Evolutionary conservation across 2,113 vertebrate genomes (phyloP), one percentile per base, ranked within the genome.

Genomic region (Pseudolaguvia tuberculata): DNA sequence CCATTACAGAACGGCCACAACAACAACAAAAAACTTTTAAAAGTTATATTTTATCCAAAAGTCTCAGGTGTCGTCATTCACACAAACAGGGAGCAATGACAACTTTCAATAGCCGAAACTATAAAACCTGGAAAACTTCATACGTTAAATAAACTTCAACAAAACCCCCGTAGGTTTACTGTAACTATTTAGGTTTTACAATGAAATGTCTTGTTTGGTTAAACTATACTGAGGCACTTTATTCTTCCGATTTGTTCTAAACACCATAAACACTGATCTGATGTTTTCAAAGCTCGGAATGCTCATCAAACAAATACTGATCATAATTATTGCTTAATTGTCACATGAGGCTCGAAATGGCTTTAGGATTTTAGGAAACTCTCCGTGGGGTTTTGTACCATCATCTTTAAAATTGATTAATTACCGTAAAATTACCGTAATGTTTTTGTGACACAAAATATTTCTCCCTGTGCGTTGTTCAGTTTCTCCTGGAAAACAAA

Each of bases 371-470:
- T 8, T 11, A 29, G 45, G 55, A 21, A 75, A n/a, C 45, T 62
- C 87, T 90, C 89, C 91, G 90, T 92, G 86, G 86, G 91, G 91
- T 92, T 77, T 92, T 94, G 93, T 94, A 93, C 90, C 92, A 90
- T 94, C 4, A 92, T 35, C 71, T 29, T 68, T 62, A 21, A n/a
- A n/a, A n/a, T n/a, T n/a, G n/a, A n/a, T n/a, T n/a, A n/a, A n/a
- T n/a, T n/a, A n/a, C n/a, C n/a, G n/a, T n/a, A n/a, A n/a, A n/a
- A n/a, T n/a, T n/a, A n/a, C n/a, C n/a, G n/a, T n/a, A 89, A 92
- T 93, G 92, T 88, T 5, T 63, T 93, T 93, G 93, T 86, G 92
- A 59, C 31, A 93, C 90, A 86, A 85, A 91, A 91, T 92, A 91
- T 92, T 90, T 90, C 88, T 67, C 21, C 18, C 89, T 91, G 89